Conservation (phyloP, 2,113 vertebrate species). For the Myanophis thanlyinensis region DNA sequence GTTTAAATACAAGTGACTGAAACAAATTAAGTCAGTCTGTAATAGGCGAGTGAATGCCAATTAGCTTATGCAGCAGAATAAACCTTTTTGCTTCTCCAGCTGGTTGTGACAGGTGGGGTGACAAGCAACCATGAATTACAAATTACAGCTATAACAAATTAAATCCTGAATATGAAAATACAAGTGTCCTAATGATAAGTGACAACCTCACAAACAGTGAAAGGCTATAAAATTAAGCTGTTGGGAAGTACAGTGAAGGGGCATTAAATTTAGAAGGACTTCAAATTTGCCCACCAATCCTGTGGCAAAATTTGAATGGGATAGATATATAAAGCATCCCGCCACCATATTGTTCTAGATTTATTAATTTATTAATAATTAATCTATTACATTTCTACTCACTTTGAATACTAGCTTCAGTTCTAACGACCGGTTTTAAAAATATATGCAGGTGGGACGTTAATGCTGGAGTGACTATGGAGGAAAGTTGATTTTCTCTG, state of each 20-base stretch:
- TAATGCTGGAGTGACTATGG: not conserved
- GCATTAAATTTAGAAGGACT: not conserved
- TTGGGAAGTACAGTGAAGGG: not conserved
- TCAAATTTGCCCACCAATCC: too few relatives aligned
- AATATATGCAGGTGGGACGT: not conserved
- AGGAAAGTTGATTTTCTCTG: not conserved
- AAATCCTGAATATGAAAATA: not conserved
- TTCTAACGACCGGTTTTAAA: not conserved
- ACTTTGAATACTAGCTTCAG: constrained; percentile 9
- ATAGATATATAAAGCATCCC: not conserved
- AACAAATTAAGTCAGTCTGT: not conserved
- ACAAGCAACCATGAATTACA: not conserved
- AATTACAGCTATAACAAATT: not conserved
- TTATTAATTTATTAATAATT: not conserved
- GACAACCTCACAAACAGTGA: not conserved
- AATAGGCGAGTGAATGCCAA: not conserved
- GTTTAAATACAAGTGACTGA: not conserved
- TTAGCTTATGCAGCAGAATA: not conserved
- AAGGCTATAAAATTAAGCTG: constrained; percentile 11
- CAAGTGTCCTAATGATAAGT: constrained; percentile 3
- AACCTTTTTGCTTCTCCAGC: not conserved
- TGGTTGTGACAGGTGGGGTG: not conserved
- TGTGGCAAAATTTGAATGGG: not conserved
- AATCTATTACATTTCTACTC: constrained; percentile 10
- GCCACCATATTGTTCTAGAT: not conserved